Conservation (phyloP, 2,113 vertebrate genomes). For the Cyprinodon tularosa region DNA sequence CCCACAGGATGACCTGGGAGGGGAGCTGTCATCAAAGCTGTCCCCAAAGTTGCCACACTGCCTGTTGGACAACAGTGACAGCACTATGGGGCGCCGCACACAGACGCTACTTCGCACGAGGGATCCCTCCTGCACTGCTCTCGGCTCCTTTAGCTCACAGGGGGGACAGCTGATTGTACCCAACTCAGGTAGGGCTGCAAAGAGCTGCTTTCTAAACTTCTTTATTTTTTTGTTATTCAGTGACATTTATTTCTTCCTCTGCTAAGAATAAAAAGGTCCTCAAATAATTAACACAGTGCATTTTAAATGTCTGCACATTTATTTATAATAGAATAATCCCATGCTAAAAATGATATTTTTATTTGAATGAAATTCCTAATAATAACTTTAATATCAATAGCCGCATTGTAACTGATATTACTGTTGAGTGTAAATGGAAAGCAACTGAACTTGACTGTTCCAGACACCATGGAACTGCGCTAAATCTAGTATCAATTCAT, state of each 20-base stretch:
- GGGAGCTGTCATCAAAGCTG: slow-evolving; percentile 90
- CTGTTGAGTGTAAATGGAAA: too few species aligned
- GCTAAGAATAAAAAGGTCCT: neutral
- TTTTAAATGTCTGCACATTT: too few species aligned
- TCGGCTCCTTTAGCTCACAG: slow-evolving; percentile 95
- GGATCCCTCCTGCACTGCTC: slow-evolving; percentile 90
- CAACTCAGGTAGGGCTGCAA: slow-evolving; percentile 87
- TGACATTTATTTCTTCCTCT: neutral
- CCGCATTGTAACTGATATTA: too few species aligned
- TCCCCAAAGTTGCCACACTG: slow-evolving; percentile 92
- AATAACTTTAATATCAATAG: too few species aligned
- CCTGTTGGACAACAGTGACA: slow-evolving; percentile 87
- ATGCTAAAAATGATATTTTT: too few species aligned
- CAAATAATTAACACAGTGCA: too few species aligned
- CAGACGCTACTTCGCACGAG: slow-evolving; percentile 86
- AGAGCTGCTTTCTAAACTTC: neutral
- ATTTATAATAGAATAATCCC: too few species aligned
- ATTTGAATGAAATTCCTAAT: too few species aligned
- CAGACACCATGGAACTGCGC: too few species aligned
- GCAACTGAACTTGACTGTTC: too few species aligned
- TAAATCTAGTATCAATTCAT: too few species aligned
- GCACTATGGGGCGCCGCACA: slow-evolving; percentile 86
- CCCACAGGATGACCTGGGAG: slow-evolving; percentile 91
- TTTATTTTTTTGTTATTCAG: neutral
- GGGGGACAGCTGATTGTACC: slow-evolving; percentile 95